Percentiles rank a stretch among this genome's conserved stretches.
Conservation (phyloP, 1,140 invertebrate species). For the Sminthurinus signatus region DNA sequence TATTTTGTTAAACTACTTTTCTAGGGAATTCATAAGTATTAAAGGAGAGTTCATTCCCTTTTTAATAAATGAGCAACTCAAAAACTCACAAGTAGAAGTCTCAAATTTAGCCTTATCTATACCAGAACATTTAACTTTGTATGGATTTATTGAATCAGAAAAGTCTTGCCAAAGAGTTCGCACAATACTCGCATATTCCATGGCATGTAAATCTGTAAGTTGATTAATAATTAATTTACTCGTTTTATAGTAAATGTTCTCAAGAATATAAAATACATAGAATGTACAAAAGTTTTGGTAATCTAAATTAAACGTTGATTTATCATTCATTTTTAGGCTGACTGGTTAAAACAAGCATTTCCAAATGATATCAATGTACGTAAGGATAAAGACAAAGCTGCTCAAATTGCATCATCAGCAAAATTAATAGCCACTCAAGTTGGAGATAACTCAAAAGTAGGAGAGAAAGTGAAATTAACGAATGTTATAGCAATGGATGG, state of each 20-base stretch:
- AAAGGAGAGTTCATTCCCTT: constrained; percentile 40
- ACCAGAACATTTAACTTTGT: neutral
- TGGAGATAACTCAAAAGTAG: constrained; percentile 49
- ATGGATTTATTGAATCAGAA: constrained; percentile 15
- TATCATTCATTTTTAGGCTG: constrained; percentile 17
- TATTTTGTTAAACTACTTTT: neutral
- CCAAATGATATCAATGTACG: constrained; percentile 5
- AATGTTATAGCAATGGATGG: constrained; percentile 51
- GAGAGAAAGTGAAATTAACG: constrained; percentile 48
- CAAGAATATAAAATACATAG: too few relatives aligned
- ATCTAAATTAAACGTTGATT: neutral
- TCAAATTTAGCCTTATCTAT: neutral
- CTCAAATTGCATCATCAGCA: constrained; percentile 13
- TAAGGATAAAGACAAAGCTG: constrained; percentile 6
- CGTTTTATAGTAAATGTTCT: too few relatives aligned
- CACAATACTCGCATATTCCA: constrained; percentile 20
- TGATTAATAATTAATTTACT: too few relatives aligned
- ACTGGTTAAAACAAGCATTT: constrained; percentile 31
- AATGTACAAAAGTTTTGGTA: too few relatives aligned
- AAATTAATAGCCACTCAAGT: constrained; percentile 34
- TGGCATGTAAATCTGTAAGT: constrained; percentile 31
- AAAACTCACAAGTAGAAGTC: constrained; percentile 6
- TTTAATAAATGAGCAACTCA: constrained; percentile 28
- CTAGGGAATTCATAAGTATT: constrained; percentile 24
- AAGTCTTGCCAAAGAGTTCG: constrained; percentile 26